Base-by-base conservation (phyloP, 2,888 invertebrate species). In the Lycaena phlaeas region DNA sequence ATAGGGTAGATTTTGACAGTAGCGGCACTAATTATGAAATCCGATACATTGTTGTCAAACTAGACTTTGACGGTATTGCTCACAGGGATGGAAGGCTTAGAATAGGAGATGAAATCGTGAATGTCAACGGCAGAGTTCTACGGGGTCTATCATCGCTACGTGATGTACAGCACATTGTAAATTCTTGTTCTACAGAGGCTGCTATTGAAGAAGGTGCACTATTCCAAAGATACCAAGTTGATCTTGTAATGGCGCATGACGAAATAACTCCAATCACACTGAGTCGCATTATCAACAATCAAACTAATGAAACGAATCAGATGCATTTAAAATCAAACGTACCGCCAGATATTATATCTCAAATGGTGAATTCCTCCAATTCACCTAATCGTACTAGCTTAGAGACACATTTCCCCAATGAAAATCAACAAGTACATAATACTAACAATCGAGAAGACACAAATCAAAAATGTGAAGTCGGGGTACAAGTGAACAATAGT, bases 21-120 rank as follows among this genome's bases (percentile, higher is more conserved):
- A 78, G 70, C 36, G 79, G 78, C 41, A 81, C 79, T 47, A 87
- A 87, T 56, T 87, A 77, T 53, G 89, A 89, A 70, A 86, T 87
- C 49, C 78, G 89, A 15, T 88, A 89, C 53, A 85, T 89, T 44
- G 86, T 89, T 43, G 87, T 89, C 12, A 88, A 88, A 59, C 75
- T 90, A 36, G 89, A 90, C 51, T 78, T 86, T 31, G 88, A 87
- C 48, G 90, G 90, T 37, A 87, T 90, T 66, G 90, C 90, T 14
- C 88, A 88, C 49, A 92, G 93, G 72, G 93, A 94, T 66, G 93
- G 94, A 12, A 87, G 93, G 54, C 86, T 97, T 46, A 87, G 90
- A 56, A 87, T 94, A 43, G 95, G 95, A 9, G 96, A 96, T 73
- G 94, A 96, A 86, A 92, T 96, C 49, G 91, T 96, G 7, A 93